These are phyloP conservation scores for Nebria ingens DNA, from an alignment of 1,140 invertebrate genomes.

Conservation along the genomic window DNA sequence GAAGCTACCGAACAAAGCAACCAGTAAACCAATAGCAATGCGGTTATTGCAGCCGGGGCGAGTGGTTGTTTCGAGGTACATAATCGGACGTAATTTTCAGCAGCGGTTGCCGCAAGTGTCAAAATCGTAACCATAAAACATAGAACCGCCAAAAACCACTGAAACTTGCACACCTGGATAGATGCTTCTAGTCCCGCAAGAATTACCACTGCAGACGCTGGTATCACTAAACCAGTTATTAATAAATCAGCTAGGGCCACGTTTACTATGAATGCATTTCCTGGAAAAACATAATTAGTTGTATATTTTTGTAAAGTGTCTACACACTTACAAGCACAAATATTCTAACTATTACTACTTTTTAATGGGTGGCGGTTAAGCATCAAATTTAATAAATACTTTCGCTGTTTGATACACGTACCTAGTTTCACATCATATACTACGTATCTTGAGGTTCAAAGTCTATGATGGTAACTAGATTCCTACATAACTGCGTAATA, in stretches of 20 bases:
- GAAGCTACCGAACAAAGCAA: constrained; percentile 34
- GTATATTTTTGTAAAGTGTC: too few species aligned
- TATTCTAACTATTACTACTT: too few species aligned
- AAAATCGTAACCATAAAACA: constrained; percentile 55
- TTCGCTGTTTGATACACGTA: too few species aligned
- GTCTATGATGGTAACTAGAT: too few species aligned
- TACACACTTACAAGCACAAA: too few species aligned
- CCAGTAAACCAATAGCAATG: constrained; percentile 43
- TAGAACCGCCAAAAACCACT: constrained; percentile 55
- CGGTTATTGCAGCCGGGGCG: constrained; percentile 41
- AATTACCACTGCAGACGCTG: constrained; percentile 56
- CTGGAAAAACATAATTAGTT: constrained; percentile 39
- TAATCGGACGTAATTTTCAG: constrained; percentile 51
- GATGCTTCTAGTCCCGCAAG: constrained; percentile 52
- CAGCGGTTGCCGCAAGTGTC: constrained; percentile 49
- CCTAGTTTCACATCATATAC: too few species aligned
- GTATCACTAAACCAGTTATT: constrained; percentile 60
- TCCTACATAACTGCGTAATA: too few species aligned
- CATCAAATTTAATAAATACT: too few species aligned
- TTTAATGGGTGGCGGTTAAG: too few species aligned
- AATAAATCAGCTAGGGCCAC: constrained; percentile 63
- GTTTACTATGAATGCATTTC: constrained; percentile 71
- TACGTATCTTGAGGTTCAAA: too few species aligned
- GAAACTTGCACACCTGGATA: constrained; percentile 48
- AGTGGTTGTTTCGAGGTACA: constrained; percentile 36